These are phyloP conservation scores for Clinocottus analis DNA, from an alignment of 2,113 vertebrate genomes.

Conservation along the genomic window DNA sequence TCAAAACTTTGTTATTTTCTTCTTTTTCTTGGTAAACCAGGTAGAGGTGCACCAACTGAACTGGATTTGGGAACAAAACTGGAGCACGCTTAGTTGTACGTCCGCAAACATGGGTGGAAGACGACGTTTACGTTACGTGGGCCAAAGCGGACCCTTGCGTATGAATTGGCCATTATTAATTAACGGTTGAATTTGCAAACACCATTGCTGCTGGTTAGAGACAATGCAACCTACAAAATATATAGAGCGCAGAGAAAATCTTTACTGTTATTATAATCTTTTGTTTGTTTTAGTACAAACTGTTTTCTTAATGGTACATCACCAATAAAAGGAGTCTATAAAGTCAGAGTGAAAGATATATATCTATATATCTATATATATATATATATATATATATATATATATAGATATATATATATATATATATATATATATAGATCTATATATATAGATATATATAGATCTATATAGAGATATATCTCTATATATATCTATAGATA, in stretches of 20 bases:
- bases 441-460: no score
- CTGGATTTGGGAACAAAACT: not conserved
- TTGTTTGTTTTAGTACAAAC: slow-evolving; percentile 37
- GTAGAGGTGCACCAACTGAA: not conserved
- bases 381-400: no score
- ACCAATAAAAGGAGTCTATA: slow-evolving; percentile 15
- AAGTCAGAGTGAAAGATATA: slow-evolving; percentile 13
- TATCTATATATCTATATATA: no score
- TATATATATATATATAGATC: no score
- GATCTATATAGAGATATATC: no score
- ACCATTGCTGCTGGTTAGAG: slow-evolving; percentile 54
- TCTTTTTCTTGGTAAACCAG: not conserved
- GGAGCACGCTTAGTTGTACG: not conserved
- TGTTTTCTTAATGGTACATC: slow-evolving; percentile 45
- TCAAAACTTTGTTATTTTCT: not conserved
- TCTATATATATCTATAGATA: no score
- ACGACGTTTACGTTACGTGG: not conserved
- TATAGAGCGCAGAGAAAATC: slow-evolving; percentile 32
- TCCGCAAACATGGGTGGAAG: not conserved
- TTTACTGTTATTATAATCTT: slow-evolving; percentile 42
- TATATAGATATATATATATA: no score
- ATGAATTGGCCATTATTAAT: slow-evolving; percentile 1
- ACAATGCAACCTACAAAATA: slow-evolving; percentile 41
- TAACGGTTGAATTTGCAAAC: slow-evolving; percentile 47
- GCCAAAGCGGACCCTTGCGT: not conserved